Base-by-base conservation (phyloP, 2,797 vertebrate species). In the Clarias laeviceps region DNA sequence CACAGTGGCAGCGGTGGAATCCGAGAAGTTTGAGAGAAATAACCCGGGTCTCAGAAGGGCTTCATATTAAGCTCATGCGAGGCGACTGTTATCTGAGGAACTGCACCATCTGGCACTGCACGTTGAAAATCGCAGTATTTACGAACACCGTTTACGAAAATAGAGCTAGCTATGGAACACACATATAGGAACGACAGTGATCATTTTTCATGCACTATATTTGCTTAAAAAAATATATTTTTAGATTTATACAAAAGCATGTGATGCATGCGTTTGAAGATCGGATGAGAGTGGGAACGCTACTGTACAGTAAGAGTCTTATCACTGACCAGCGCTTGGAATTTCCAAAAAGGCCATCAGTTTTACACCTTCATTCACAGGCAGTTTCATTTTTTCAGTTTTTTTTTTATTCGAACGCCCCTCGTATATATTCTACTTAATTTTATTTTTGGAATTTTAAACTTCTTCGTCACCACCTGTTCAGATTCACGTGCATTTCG, bases 401-500 rank as follows among this genome's bases (percentile, higher is more conserved):
- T n/a, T 40, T 11, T 45, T 50, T 50, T 50, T 12, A 50, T 50
- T 50, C 2, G 45, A 50, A 50, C 0, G 2, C 45, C 11, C 45
- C 45, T 2, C 45, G 11, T 12, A 50, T 50, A 11, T 50, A 50
- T 17, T 40, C 37, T 40, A 8, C 6, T 40, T 40, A 0, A 40
- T 40, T 40, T 40, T 40, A 40, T 8, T 40, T 40, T 40, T 40
- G 8, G 37, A 40, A 40, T 40, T 6, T 40, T 7, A 40, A 40
- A 40, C 37, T 2, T 17, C 72, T 20, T 9, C 40, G n/a, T 68
- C 11, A 24, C 45, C 45, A 27, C 69, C 45, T 54, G 45, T 4
- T 76, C 54, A 22, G 12, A 14, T 73, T 84, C 59, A 83, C 87
- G 72, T 88, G 87, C 90, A 85, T 50, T 56, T 86, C 64, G 88